Percentiles rank a stretch among this genome's conserved stretches.
These are phyloP conservation scores for Stomatorhinus ivindoensis DNA, from an alignment of 2,113 vertebrate genomes.

Conservation along the genomic window DNA sequence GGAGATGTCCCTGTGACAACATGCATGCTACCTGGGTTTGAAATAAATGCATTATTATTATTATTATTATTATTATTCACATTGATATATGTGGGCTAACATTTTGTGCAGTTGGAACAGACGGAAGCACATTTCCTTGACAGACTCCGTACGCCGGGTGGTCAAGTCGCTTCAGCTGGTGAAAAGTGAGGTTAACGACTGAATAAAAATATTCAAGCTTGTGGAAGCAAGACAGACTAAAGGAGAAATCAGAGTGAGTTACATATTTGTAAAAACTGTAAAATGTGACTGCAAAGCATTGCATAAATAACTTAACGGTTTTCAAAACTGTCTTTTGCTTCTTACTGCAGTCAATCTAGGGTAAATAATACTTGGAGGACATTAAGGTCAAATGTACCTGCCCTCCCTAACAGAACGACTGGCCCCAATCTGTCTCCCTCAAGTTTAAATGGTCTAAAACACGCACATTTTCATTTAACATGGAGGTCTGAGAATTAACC, in stretches of 20 bases:
- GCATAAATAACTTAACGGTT: not conserved
- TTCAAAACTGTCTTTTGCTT: not conserved
- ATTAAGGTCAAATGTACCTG: not conserved
- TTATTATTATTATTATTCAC: not conserved
- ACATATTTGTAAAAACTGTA: not conserved
- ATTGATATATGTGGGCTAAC: not conserved
- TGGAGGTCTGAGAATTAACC: not conserved
- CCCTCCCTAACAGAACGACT: no score
- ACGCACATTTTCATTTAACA: not conserved
- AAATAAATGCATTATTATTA: no score
- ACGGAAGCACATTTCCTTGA: not conserved
- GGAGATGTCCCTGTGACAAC: no score
- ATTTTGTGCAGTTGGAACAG: not conserved
- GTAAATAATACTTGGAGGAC: not conserved
- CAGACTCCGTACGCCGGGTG: not conserved
- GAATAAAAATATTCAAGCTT: not conserved
- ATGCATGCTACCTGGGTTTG: no score
- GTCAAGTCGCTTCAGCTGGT: not conserved
- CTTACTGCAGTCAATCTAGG: not conserved
- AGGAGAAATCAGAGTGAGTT: not conserved
- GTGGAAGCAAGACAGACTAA: not conserved
- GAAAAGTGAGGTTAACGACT: not conserved
- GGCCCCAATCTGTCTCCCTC: no score
- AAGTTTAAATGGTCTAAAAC: not conserved
- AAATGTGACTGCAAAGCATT: not conserved